Base-by-base conservation (phyloP, 2,888 invertebrate genomes). In the Lydus trimaculatus region DNA sequence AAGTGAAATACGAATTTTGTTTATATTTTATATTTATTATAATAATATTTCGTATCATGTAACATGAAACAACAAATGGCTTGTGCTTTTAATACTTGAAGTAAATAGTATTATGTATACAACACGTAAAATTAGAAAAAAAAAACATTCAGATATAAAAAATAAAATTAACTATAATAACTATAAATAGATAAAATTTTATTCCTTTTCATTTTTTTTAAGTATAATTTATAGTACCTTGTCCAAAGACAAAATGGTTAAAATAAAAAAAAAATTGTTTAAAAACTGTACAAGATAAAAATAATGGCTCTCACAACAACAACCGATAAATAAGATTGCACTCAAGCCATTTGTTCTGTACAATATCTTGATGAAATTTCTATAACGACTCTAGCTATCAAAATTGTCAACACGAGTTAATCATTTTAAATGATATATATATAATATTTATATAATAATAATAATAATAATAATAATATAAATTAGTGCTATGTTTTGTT, bases 391-490 rank as follows among this genome's bases (percentile, higher is more conserved):
- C 85, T 85, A 84, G 80, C 84, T 84, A 84, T 83, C 83, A 84
- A 85, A 85, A 85, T 83, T 84, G 84, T 85, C 85, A 85, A 85
- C 85, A 84, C 84, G 84, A 84, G 84, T 84, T 84, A 85, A 85
- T 85, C 83, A 85, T 84, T 84, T 84, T 80, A 84, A 85, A 85
- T 85, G 84, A 85, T 84, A 83, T 84, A 82, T 79, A 67, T 67
- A 33, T 64, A 31, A 64, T 63, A 70, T n/a, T n/a, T n/a, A n/a
- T n/a, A n/a, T n/a, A n/a, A n/a, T n/a, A n/a, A n/a, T n/a, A n/a
- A n/a, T n/a, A n/a, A n/a, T n/a, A n/a, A n/a, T n/a, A n/a, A n/a
- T 73, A 71, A 70, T 72, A 72, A 67, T 72, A 85, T 85, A 84
- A 84, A 84, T 85, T 85, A 85, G 83, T 84, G 83, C 83, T 84